A percentile compares a stretch with the other conserved stretches of the same genome.
These are phyloP conservation scores for Prenolepis imparis DNA, from an alignment of 2,888 invertebrate species.

Conservation along the genomic window DNA sequence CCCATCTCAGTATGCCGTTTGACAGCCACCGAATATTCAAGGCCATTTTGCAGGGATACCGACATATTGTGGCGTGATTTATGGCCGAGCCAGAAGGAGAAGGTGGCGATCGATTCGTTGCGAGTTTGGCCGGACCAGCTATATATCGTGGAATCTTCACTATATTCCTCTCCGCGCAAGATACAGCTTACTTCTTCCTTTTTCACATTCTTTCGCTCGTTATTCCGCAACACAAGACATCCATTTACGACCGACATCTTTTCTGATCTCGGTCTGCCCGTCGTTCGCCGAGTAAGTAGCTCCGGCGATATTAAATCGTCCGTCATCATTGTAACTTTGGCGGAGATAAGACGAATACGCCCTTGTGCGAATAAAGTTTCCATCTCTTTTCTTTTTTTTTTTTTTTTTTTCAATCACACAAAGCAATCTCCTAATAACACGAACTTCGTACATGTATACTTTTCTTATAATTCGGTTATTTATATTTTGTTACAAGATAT, in stretches of 20 bases:
- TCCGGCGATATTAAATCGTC: slow-evolving; percentile 38
- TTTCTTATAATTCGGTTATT: background rate
- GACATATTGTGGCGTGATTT: slow-evolving; percentile 74
- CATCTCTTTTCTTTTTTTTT: background rate
- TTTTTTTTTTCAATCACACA: background rate
- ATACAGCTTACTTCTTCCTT: slow-evolving; percentile 36
- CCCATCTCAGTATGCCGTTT: slow-evolving; percentile 21
- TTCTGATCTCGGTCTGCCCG: slow-evolving; percentile 47
- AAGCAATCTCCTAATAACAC: background rate
- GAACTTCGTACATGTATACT: background rate
- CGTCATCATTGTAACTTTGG: slow-evolving; percentile 34
- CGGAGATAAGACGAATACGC: background rate
- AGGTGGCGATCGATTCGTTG: slow-evolving; percentile 65
- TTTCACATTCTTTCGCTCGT: slow-evolving; percentile 57
- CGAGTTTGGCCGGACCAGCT: slow-evolving; percentile 51
- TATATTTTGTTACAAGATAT: background rate
- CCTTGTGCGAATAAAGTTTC: background rate
- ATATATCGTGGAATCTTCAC: slow-evolving; percentile 57
- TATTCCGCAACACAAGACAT: slow-evolving; percentile 63
- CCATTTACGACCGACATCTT: slow-evolving; percentile 61
- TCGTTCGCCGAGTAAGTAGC: background rate
- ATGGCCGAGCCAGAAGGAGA: slow-evolving; percentile 59
- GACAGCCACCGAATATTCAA: slow-evolving; percentile 68
- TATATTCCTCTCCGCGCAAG: slow-evolving; percentile 49
- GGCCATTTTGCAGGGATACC: slow-evolving; percentile 67